These are phyloP conservation scores for Ciconia boyciana DNA, from an alignment of 2,113 vertebrate genomes.

Conservation along the genomic window DNA sequence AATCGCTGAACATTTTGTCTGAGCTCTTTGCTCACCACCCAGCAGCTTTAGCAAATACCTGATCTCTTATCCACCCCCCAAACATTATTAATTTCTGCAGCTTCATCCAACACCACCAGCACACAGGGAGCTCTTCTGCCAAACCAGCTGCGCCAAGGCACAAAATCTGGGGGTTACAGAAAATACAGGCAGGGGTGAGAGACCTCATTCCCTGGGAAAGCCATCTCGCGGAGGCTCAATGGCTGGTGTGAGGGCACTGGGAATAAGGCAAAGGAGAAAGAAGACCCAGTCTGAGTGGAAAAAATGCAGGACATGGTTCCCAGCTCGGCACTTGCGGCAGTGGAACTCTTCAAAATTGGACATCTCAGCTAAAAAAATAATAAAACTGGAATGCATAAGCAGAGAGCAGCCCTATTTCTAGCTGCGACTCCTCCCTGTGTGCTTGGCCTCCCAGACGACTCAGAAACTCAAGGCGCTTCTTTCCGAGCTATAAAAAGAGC, in stretches of 20 bases:
- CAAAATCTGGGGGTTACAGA: not conserved
- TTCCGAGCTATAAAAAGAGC: constrained; percentile 22
- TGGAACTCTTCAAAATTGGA: constrained; percentile 26
- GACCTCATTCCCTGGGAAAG: not conserved
- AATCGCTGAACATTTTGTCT: not conserved
- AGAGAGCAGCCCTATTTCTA: constrained; percentile 33
- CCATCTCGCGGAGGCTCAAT: fast-evolving
- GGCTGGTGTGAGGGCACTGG: not conserved
- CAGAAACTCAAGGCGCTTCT: constrained; percentile 25
- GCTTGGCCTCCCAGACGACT: not conserved
- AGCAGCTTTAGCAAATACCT: not conserved
- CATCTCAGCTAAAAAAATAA: not conserved
- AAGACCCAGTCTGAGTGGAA: not conserved
- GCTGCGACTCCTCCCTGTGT: constrained; percentile 9
- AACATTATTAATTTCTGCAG: not conserved
- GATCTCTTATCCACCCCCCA: not conserved
- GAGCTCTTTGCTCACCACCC: not conserved
- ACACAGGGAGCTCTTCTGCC: not conserved
- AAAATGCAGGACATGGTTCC: not conserved
- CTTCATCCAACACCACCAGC: fast-evolving
- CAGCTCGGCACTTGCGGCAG: not conserved
- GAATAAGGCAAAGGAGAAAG: not conserved
- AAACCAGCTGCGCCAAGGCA: not conserved
- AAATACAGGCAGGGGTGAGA: not conserved
- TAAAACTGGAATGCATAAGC: constrained; percentile 18